Percentiles rank a stretch among this genome's conserved stretches.
phyloP scores from a whole-genome alignment of 2,113 vertebrate genomes.

The Sigmodon hispidus region DNA sequence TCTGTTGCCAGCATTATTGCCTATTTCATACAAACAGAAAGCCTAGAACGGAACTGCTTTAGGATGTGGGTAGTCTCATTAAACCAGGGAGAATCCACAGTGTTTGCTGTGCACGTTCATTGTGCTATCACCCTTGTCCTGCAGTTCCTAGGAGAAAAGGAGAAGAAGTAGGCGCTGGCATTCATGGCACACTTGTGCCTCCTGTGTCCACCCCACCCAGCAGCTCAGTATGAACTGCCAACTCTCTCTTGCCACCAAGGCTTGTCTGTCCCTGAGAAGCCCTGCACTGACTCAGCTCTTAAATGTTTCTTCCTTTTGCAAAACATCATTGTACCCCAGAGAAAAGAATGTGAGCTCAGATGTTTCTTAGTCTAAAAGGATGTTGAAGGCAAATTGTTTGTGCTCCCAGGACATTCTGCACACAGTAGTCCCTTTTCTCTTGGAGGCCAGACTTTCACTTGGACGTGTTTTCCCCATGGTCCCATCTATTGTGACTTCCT shows the following conservation, averaged over 20 bases:
- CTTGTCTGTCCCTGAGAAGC: constrained; percentile 38
- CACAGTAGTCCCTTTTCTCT: constrained; percentile 62
- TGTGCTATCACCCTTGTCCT: background rate
- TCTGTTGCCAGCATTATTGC: background rate
- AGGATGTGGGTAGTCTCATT: rapidly evolving
- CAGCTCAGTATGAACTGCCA: constrained; percentile 3
- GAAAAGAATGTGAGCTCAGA: constrained; percentile 84
- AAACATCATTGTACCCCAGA: constrained; percentile 70
- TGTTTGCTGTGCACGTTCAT: background rate
- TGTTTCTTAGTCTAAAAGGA: constrained; percentile 79
- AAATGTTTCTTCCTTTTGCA: constrained; percentile 67
- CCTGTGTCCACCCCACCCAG: background rate
- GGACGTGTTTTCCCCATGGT: constrained; percentile 56
- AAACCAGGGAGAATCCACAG: background rate
- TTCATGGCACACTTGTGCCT: rapidly evolving
- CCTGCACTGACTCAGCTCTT: constrained; percentile 64
- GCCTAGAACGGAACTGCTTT: background rate
- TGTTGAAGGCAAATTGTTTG: constrained; percentile 75
- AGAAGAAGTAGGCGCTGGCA: background rate
- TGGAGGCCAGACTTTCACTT: background rate
- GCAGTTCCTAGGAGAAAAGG: background rate
- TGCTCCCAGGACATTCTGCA: constrained; percentile 61
- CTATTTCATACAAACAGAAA: background rate
- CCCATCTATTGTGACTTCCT: constrained; percentile 69
- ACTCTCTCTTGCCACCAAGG: constrained; percentile 24